A percentile compares a stretch with the other conserved stretches of the same genome.
phyloP scores from a whole-genome alignment of 2,113 vertebrate species.

The Anarrhichthys ocellatus region DNA sequence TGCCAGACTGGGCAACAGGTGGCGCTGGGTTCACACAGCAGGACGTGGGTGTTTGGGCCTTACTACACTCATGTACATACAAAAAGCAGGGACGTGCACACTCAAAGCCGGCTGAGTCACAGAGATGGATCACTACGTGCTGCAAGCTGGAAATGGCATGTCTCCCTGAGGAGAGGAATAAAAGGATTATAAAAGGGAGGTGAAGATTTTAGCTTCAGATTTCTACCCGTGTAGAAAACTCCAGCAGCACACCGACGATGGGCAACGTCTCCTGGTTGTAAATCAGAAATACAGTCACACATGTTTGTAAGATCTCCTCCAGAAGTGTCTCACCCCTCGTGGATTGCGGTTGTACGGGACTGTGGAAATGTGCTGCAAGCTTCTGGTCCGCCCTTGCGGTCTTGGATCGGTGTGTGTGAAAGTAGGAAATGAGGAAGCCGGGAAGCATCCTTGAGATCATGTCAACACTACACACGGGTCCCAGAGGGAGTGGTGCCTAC shows the following conservation, averaged over 20 bases:
- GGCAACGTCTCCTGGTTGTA: not conserved
- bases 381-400: slow-evolving; percentile 9
- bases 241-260: not conserved
- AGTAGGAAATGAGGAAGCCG: slow-evolving; percentile 33
- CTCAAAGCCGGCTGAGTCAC: slow-evolving; percentile 69
- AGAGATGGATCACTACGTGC: slow-evolving; percentile 42
- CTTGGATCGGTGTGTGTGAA: slow-evolving; percentile 39
- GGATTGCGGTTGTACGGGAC: slow-evolving; percentile 1
- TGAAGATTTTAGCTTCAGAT: slow-evolving; percentile 21
- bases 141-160: slow-evolving; percentile 50
- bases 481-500: slow-evolving; percentile 58
- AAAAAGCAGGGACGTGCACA: slow-evolving; percentile 33
- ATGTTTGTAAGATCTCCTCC: not conserved
- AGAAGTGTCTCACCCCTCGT: not conserved
- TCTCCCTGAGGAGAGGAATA: slow-evolving; percentile 34
- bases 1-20: slow-evolving; percentile 82
- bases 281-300: not conserved
- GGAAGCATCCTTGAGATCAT: slow-evolving; percentile 48
- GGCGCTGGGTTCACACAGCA: slow-evolving; percentile 79
- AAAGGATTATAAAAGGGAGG: slow-evolving; percentile 21
- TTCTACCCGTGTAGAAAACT: slow-evolving; percentile 10
- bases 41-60: slow-evolving; percentile 78
- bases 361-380: not conserved
- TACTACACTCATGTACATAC: slow-evolving; percentile 60
- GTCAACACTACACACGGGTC: slow-evolving; percentile 51